These are phyloP conservation scores for Vulpes ferrilata DNA, from an alignment of 2,113 vertebrate species.

Conservation along the genomic window DNA sequence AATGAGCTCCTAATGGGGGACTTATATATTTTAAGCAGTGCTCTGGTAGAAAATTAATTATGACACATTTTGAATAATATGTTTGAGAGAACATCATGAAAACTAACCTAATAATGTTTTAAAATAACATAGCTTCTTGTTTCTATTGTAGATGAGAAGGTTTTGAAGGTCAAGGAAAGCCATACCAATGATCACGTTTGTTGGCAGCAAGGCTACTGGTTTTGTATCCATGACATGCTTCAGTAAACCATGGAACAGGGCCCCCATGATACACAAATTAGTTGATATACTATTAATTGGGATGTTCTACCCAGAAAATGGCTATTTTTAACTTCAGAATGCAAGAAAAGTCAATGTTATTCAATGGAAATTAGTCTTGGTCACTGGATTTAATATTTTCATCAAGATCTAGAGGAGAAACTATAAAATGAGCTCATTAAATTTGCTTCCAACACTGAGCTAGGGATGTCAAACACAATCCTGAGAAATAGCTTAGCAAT, in stretches of 20 bases:
- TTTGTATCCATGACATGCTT: rapidly evolving
- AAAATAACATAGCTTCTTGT: not conserved
- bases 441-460: conserved; percentile 15
- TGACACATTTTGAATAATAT: not conserved
- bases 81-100: not conserved
- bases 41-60: not conserved
- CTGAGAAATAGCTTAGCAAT: conserved; percentile 36
- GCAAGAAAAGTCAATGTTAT: not conserved
- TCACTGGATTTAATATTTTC: conserved; percentile 50
- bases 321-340: conserved; percentile 12
- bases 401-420: conserved; percentile 3
- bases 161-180: not conserved
- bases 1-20: not conserved
- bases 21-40: not conserved
- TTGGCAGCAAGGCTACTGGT: not conserved
- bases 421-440: conserved; percentile 54
- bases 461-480: not conserved
- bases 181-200: not conserved
- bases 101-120: not conserved
- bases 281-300: not conserved
- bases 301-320: not conserved
- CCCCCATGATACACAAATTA: rapidly evolving
- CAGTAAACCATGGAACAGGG: not conserved
- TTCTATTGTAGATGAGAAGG: not conserved
- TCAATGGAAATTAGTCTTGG: conserved; percentile 3